Conservation (phyloP, 2,113 vertebrate species). For the Cinclus cinclus region DNA sequence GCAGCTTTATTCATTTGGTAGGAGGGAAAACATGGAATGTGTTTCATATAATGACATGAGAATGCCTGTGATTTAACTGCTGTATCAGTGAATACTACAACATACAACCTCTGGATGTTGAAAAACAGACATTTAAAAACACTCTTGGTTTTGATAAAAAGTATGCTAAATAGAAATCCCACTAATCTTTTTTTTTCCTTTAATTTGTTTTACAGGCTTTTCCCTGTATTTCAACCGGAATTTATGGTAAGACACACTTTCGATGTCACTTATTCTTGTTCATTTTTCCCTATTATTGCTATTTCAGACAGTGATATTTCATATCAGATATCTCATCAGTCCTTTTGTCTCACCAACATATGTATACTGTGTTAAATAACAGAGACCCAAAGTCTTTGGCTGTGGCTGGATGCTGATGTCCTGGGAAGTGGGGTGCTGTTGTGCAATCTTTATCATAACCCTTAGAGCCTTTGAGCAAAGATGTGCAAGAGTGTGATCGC, state of each 20-base stretch:
- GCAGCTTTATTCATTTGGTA: neutral
- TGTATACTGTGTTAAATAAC: neutral
- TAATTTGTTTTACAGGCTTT: constrained; percentile 87
- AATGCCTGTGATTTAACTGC: neutral
- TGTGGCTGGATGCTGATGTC: neutral
- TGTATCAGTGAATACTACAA: neutral
- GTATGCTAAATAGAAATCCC: neutral
- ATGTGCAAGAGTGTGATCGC: neutral
- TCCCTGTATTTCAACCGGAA: constrained; percentile 98
- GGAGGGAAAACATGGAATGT: neutral
- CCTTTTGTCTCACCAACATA: neutral
- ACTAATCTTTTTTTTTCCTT: constrained; percentile 31
- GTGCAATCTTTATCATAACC: neutral
- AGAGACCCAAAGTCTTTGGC: neutral
- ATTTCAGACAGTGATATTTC: neutral
- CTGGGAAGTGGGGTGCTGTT: neutral
- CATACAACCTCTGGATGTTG: neutral
- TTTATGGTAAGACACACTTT: constrained; percentile 88
- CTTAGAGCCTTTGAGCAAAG: neutral
- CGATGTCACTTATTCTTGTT: neutral
- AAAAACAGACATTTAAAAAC: neutral
- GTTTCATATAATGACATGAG: neutral
- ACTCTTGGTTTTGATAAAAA: neutral
- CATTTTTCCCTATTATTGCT: neutral
- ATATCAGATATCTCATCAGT: neutral